These are phyloP conservation scores for Volucella bombylans DNA, from an alignment of 2,888 invertebrate genomes.

Conservation along the genomic window DNA sequence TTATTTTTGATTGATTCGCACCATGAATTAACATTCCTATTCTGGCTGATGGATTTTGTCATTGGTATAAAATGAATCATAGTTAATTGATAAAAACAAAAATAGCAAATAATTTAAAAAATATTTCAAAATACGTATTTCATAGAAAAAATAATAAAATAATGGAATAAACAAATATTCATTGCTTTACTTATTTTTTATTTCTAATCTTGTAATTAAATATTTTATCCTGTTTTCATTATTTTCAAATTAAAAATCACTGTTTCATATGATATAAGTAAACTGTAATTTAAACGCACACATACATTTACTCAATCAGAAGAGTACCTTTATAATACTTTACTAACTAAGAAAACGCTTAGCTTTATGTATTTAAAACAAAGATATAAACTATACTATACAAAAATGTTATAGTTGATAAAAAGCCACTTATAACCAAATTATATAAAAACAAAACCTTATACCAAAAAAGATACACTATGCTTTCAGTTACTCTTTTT, in stretches of 20 bases:
- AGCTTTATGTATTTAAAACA: slow-evolving; percentile 63
- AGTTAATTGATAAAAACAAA: too few relatives aligned
- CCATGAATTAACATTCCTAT: too few relatives aligned
- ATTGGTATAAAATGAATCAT: too few relatives aligned
- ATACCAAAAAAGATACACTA: too few relatives aligned
- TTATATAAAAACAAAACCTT: neutral
- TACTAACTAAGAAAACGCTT: slow-evolving; percentile 61
- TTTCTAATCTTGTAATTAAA: neutral
- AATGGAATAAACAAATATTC: slow-evolving; percentile 2
- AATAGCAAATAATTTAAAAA: too few relatives aligned
- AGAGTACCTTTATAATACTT: slow-evolving; percentile 43
- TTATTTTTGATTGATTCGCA: too few relatives aligned
- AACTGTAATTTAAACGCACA: slow-evolving; percentile 59
- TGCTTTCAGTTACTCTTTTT: too few relatives aligned
- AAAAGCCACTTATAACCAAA: slow-evolving; percentile 14
- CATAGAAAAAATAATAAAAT: too few relatives aligned
- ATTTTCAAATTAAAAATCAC: slow-evolving; percentile 4
- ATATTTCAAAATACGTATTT: too few relatives aligned
- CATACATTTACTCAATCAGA: slow-evolving; percentile 44
- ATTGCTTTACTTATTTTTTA: neutral
- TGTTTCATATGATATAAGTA: slow-evolving; percentile 26
- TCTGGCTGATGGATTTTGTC: too few relatives aligned
- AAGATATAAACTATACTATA: slow-evolving; percentile 28
- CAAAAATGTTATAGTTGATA: slow-evolving; percentile 11
- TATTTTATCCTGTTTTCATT: neutral